These are phyloP conservation scores for Chionoecetes opilio DNA, from an alignment of 1,140 invertebrate species.

Conservation along the genomic window DNA sequence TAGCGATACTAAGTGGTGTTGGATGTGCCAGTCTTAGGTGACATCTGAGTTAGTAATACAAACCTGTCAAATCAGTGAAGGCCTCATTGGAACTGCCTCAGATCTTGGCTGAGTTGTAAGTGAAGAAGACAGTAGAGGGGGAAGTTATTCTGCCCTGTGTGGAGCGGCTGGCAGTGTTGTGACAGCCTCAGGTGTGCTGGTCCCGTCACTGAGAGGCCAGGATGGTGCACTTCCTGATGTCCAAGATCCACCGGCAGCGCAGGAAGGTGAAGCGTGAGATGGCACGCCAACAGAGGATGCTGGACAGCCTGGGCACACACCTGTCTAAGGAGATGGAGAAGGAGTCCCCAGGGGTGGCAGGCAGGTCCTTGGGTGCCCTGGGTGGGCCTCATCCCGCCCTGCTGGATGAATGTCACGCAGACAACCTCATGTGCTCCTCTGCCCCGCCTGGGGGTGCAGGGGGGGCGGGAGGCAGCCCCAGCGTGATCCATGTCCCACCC, in stretches of 20 bases:
- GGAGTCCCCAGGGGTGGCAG: not conserved
- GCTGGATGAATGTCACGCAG: constrained; percentile 51
- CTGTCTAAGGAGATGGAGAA: not conserved
- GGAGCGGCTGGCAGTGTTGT: too few species aligned
- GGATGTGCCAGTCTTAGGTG: too few species aligned
- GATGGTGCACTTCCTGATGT: constrained; percentile 58
- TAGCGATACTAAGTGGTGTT: too few species aligned
- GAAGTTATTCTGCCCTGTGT: too few species aligned
- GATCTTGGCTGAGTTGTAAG: too few species aligned
- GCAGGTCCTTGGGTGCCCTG: not conserved
- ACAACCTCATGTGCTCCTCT: not conserved
- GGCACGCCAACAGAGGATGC: constrained; percentile 36
- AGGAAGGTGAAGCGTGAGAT: constrained; percentile 40
- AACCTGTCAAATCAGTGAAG: too few species aligned
- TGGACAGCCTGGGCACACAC: not conserved
- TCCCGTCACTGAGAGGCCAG: not conserved
- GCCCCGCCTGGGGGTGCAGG: not conserved
- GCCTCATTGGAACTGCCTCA: too few species aligned
- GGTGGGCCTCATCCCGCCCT: not conserved
- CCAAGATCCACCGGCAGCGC: constrained; percentile 50
- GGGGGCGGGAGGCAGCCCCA: not conserved
- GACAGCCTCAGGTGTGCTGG: not conserved
- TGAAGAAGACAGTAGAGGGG: too few species aligned
- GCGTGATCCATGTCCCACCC: not conserved
- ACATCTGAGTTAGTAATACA: too few species aligned